Conservation (phyloP, 2,888 invertebrate species). For the Marronus borbonicus region DNA sequence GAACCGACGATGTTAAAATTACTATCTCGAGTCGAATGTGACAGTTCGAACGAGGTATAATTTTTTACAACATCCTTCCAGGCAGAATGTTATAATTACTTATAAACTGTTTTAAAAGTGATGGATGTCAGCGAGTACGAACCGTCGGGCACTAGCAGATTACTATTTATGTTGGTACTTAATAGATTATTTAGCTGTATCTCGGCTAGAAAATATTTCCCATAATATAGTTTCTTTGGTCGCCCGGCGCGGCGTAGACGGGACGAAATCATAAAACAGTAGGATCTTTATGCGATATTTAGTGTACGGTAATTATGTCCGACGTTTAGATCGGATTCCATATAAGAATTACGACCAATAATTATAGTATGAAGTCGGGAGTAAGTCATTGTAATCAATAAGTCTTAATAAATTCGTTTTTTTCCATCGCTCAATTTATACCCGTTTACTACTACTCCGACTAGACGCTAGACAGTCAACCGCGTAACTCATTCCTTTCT, state of each 20-base stretch:
- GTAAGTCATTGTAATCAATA: constrained; percentile 54
- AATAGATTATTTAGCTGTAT: constrained; percentile 1
- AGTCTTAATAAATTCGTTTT: constrained; percentile 53
- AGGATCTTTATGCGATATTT: constrained; percentile 2
- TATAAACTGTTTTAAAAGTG: not conserved
- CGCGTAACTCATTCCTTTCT: constrained; percentile 48
- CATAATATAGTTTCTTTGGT: constrained; percentile 39
- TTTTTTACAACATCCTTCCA: constrained; percentile 6
- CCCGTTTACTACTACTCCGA: not conserved
- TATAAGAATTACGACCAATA: constrained; percentile 52
- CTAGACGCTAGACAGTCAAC: constrained; percentile 48
- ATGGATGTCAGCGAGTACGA: constrained; percentile 1
- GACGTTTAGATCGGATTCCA: constrained; percentile 50
- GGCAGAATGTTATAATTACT: constrained; percentile 8
- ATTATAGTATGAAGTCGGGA: constrained; percentile 52
- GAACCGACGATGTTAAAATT: not conserved
- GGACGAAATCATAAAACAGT: constrained; percentile 5
- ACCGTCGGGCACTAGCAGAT: not conserved
- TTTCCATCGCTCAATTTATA: constrained; percentile 49
- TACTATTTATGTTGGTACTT: constrained; percentile 2
- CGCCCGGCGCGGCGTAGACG: not conserved
- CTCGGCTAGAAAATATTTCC: constrained; percentile 27
- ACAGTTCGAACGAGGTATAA: constrained; percentile 5
- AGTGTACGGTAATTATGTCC: constrained; percentile 44
- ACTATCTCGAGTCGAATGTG: not conserved